Conservation (phyloP, 2,888 invertebrate species). For the Uropetala carovei region DNA sequence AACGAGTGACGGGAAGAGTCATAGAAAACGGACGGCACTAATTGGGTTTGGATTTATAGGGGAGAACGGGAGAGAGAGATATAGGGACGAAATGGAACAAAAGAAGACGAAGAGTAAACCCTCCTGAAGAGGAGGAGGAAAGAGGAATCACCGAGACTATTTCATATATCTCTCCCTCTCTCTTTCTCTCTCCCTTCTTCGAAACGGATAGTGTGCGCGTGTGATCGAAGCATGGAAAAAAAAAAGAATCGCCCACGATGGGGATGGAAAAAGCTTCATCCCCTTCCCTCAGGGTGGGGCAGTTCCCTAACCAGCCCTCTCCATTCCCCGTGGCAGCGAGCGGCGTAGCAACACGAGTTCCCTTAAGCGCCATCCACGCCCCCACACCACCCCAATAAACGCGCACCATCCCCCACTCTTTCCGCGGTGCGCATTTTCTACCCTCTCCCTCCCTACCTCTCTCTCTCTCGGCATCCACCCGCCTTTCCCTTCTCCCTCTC, state of each 20-base stretch:
- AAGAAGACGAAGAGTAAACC: not conserved
- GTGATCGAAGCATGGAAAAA: not conserved
- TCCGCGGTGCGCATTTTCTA: not conserved
- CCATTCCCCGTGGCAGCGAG: not conserved
- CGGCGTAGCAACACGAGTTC: slow-evolving; percentile 16
- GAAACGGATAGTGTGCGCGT: too few species aligned
- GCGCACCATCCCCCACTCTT: not conserved
- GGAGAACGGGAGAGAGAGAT: too few species aligned
- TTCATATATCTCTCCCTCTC: too few species aligned
- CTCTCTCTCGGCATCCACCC: not conserved
- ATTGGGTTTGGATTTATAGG: slow-evolving; percentile 42
- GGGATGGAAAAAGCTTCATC: not conserved
- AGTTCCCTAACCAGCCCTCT: too few species aligned
- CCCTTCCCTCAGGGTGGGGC: not conserved
- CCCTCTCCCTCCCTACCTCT: not conserved
- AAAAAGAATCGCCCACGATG: not conserved
- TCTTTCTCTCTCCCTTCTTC: too few species aligned
- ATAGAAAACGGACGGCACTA: slow-evolving; percentile 5
- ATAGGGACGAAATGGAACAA: not conserved
- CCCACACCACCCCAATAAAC: not conserved
- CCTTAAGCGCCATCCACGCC: not conserved
- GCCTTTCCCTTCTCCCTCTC: not conserved
- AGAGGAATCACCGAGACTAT: too few species aligned
- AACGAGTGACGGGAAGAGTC: not conserved
- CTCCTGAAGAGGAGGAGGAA: too few species aligned